Conservation (phyloP, 2,888 invertebrate species). For the Drosophila atroscutellata region DNA sequence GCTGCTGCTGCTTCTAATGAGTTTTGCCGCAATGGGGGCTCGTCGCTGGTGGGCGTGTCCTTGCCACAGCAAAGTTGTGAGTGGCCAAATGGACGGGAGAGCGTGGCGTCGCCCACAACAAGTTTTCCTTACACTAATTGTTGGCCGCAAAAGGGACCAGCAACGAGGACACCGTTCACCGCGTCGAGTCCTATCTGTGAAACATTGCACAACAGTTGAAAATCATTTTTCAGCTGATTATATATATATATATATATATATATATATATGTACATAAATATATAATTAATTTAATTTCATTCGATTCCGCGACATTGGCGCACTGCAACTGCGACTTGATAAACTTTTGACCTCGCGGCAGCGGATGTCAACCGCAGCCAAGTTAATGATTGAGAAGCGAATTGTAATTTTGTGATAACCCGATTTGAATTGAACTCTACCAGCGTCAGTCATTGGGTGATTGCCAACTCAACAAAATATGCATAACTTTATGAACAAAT, state of each 20-base stretch:
- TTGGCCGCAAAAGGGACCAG: conserved; percentile 31
- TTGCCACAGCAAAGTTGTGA: conserved; percentile 32
- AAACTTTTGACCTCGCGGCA: conserved; percentile 40
- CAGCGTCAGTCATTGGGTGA: conserved; percentile 19
- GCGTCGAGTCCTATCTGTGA: conserved; percentile 1
- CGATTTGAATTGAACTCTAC: not conserved
- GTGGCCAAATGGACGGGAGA: conserved; percentile 12
- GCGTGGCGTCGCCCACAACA: conserved; percentile 52
- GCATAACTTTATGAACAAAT: not conserved
- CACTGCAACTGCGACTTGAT: conserved; percentile 28
- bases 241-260: not conserved
- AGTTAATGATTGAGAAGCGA: conserved; percentile 2
- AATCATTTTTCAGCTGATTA: conserved; percentile 18
- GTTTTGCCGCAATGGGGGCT: conserved; percentile 67
- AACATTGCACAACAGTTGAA: conserved; percentile 6
- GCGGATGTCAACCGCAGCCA: not conserved
- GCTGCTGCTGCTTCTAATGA: conserved; percentile 61
- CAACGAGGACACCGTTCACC: conserved; percentile 4
- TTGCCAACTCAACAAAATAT: not conserved
- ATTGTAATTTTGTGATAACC: conserved; percentile 23
- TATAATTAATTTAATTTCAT: conserved; percentile 1
- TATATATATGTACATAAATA: not conserved
- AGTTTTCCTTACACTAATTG: conserved; percentile 70
- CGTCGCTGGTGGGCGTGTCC: conserved; percentile 30
- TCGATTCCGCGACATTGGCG: conserved; percentile 10